Evolutionary conservation across 2,797 vertebrate species (phyloP).

Genomic region (Avahi laniger): DNA sequence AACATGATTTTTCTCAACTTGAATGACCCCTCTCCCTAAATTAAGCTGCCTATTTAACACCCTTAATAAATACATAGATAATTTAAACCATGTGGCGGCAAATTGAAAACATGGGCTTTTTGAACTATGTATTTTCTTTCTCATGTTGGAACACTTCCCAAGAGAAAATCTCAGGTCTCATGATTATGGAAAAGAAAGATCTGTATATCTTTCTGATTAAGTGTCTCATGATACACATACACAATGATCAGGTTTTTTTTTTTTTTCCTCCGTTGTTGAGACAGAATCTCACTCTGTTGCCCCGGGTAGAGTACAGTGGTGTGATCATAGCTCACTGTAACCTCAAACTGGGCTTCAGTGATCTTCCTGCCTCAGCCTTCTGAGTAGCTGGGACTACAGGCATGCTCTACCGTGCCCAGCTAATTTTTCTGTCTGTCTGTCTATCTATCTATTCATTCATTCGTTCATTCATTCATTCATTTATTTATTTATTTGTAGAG

Average conservation of each 20-base stretch:
- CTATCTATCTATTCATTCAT: too few species aligned
- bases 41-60: constrained; percentile 89
- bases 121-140: constrained; percentile 93
- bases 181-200: constrained; percentile 87
- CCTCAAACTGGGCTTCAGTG: too few species aligned
- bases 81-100: constrained; percentile 94
- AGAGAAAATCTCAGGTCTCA: constrained; percentile 87
- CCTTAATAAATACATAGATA: constrained; percentile 94
- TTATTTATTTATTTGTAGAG: too few species aligned
- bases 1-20: constrained; percentile 86
- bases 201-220: constrained; percentile 87
- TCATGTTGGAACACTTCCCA: constrained; percentile 92
- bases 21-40: constrained; percentile 86
- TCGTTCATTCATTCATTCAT: too few species aligned
- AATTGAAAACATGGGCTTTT: constrained; percentile 94
- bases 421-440: too few species aligned
- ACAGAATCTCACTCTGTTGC: too few species aligned
- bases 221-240: constrained; percentile 78
- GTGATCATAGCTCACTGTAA: too few species aligned
- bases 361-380: too few species aligned
- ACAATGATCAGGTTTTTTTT: not conserved
- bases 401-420: too few species aligned
- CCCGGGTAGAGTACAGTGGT: too few species aligned
- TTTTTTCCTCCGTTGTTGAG: too few species aligned
- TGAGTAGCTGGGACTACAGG: too few species aligned